Base-by-base conservation (phyloP, 2,797 vertebrate species). In the Hybognathus amarus region DNA sequence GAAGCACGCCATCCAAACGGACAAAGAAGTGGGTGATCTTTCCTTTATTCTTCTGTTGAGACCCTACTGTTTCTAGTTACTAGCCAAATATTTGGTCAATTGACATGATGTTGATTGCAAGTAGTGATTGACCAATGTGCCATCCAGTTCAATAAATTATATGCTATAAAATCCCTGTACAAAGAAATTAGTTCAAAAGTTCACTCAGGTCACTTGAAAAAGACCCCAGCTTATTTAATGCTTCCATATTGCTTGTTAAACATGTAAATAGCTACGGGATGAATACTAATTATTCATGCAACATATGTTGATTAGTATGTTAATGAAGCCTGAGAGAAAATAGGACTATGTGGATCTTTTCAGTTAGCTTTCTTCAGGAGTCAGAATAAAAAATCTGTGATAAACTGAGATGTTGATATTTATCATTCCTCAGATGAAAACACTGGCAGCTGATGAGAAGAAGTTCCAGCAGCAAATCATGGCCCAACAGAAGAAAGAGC, bases 391-490 rank as follows among this genome's bases (percentile, higher is more conserved):
- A 33, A 77, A 61, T 38, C 15, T 8, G 50, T 67, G 1, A 12
- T 24, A 12, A 30, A 38, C 6, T 68, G 6, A 40, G 71, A 0
- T 64, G 63, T 12, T 77, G 33, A 27, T 17, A 6, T 24, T 61
- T 10, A 12, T 36, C 2, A 3, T 78, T 68, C 15, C 68, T 77
- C 89, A 99, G 98, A 97, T 96, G 96, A 99, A 99, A 94, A 95
- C 95, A 36, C 94, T 96, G 69, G 90, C 95, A 89, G 94, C 97
- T 54, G 98, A 99, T 90, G 98, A 99, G 93, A 99, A 97, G 94
- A 99, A 97, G 94, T 99, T 99, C 94, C 98, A 99, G 96, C 98
- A 99, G 94, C 98, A 99, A 95, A 99, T 99, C 85, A 89, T 96
- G 94, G 94, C 97, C 89, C 98, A 99, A 95, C 98, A 99, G 93